Evolutionary conservation across 2,113 vertebrate genomes (phyloP).

Genomic region (Pterocles gutturalis): DNA sequence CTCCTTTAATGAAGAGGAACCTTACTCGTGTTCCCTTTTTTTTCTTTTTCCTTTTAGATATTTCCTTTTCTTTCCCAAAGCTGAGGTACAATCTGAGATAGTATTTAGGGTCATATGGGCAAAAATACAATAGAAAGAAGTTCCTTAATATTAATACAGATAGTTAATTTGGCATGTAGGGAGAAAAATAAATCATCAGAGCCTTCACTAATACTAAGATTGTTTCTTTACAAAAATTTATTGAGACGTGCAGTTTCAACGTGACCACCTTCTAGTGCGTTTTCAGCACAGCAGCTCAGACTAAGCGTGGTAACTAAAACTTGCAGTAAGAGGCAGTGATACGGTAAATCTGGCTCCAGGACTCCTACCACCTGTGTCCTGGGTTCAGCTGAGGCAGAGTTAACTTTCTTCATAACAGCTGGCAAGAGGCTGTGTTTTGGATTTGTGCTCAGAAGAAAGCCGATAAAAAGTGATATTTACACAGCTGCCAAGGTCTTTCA

Average conservation of each 20-base stretch:
- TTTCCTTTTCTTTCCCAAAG: neutral
- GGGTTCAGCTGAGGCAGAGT: no score
- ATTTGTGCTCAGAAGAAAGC: no score
- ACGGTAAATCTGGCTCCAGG: neutral
- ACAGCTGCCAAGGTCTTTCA: no score
- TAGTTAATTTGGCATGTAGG: neutral
- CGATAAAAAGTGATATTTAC: no score
- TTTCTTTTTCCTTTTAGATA: neutral
- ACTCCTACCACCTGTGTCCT: neutral
- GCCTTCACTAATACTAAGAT: neutral
- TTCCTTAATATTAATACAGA: neutral
- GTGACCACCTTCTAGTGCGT: neutral
- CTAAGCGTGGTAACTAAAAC: neutral
- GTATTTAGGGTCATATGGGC: neutral
- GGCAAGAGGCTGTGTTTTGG: no score
- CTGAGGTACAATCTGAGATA: neutral
- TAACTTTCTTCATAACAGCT: no score
- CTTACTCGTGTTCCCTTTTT: accelerated
- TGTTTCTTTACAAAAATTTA: neutral
- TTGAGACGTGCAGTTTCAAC: accelerated
- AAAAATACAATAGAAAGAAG: neutral
- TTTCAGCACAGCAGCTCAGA: neutral
- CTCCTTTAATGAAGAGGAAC: neutral
- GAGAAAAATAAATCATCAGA: neutral
- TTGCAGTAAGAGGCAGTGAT: neutral